Base-by-base conservation (phyloP, 2,113 vertebrate species). In the Canis aureus region DNA sequence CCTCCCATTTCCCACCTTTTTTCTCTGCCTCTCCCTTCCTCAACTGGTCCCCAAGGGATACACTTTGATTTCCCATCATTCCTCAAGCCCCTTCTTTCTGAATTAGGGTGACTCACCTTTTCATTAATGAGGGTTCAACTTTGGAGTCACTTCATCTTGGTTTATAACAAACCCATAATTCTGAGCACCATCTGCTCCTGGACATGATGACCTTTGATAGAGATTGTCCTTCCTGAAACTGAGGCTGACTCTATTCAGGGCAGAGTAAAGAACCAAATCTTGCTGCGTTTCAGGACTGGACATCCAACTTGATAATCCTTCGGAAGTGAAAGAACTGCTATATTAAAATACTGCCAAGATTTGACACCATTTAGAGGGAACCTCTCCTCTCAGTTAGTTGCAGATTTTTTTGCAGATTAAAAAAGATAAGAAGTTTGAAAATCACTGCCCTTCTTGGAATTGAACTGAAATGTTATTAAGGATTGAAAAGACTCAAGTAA, bases 401-500 rank as follows among this genome's bases (percentile, higher is more conserved):
- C 57, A 88, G 32, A 23, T 83, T 74, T 62, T 76, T 92, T 89
- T 60, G 66, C 51, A 81, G 62, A 51, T 94, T 97, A 64, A 69
- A 87, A 95, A 82, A 82, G 22, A 82, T n/a, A 79, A 55, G 69
- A 95, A 59, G 35, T 96, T 51, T 82, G 43, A 43, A 74, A 89
- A 94, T 95, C n/a, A 59, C 16, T 62, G 55, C 3, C 62, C 60
- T 87, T 87, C 66, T 11, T 81, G 29, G 8, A 84, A 85, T 83
- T 87, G 83, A 96, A 79, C 62, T 71, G 71, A 91, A 78, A 57
- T 81, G 11, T 84, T 74, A 43, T 35, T 19, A 79, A 86, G 38
- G 76, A 89, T 35, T 25, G 6, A 43, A 59, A 92, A 97, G 83
- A 76, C 27, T 25, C 12, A 88, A 55, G n/a, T 66, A 55, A 92